Evolutionary conservation across 2,113 vertebrate genomes (phyloP).

Genomic region (Petaurus breviceps): DNA sequence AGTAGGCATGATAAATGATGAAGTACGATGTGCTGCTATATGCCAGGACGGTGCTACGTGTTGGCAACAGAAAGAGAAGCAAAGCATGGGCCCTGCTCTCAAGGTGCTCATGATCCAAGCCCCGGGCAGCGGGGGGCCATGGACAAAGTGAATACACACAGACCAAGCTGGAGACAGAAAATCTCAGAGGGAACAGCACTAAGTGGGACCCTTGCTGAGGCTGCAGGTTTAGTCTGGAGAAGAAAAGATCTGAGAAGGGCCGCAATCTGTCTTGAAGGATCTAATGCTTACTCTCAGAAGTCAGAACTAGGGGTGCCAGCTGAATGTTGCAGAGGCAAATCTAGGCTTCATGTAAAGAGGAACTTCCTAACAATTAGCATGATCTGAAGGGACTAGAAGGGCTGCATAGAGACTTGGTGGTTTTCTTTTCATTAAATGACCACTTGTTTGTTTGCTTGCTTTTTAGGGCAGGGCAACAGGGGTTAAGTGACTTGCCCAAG

Average conservation of each 20-base stretch:
- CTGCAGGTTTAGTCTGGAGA: background rate
- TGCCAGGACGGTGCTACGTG: background rate
- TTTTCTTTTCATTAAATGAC: background rate
- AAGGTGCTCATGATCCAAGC: background rate
- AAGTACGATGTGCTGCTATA: background rate
- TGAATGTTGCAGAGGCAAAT: background rate
- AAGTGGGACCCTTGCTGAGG: background rate
- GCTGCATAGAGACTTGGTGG: background rate
- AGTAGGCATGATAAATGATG: background rate
- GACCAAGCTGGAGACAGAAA: background rate
- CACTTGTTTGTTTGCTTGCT: too few species aligned
- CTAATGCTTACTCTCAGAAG: background rate
- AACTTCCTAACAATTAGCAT: background rate
- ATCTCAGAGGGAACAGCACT: background rate
- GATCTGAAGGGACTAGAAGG: background rate
- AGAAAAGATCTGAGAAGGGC: background rate
- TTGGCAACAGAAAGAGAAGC: background rate
- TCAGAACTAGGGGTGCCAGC: background rate
- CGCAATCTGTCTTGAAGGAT: background rate
- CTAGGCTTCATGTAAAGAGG: background rate
- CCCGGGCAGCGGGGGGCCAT: too few species aligned
- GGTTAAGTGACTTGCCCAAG: too few species aligned
- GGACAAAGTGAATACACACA: background rate
- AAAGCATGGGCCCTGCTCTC: background rate
- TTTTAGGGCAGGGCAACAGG: too few species aligned